A percentile compares a stretch with the other conserved stretches of the same genome.
Conservation (phyloP, 2,113 vertebrate species). For the Oceanites oceanicus region DNA sequence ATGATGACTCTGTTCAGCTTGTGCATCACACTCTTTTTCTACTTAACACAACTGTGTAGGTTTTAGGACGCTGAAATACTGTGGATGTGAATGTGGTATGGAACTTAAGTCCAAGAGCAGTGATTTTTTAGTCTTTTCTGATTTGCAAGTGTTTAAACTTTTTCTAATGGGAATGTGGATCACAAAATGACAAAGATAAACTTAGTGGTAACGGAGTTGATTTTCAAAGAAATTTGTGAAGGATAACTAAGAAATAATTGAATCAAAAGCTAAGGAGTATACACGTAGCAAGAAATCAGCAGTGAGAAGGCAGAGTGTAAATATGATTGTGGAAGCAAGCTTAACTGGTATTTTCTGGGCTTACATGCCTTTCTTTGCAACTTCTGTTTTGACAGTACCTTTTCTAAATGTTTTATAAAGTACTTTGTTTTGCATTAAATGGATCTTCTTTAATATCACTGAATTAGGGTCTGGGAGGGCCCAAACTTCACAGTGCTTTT, state of each 20-base stretch:
- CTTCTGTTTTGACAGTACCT: not conserved
- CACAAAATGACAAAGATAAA: not conserved
- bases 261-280: not conserved
- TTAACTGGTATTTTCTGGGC: not conserved
- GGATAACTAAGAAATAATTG: not conserved
- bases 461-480: not conserved
- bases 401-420: not conserved
- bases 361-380: not conserved
- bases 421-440: not conserved
- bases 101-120: not conserved
- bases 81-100: not conserved
- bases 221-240: not conserved
- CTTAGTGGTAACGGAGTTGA: not conserved
- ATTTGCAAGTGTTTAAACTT: not conserved
- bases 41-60: not conserved
- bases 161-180: not conserved
- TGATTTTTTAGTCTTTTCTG: not conserved
- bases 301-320: not conserved
- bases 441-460: not conserved
- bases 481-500: not conserved
- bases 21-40: not conserved
- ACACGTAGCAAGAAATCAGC: fast-evolving
- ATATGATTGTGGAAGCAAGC: not conserved
- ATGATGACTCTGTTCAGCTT: not conserved
- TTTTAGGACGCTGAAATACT: not conserved